A percentile compares a stretch with the other conserved stretches of the same genome.
These are phyloP conservation scores for Lota lota DNA, from an alignment of 2,113 vertebrate species.

Conservation along the genomic window DNA sequence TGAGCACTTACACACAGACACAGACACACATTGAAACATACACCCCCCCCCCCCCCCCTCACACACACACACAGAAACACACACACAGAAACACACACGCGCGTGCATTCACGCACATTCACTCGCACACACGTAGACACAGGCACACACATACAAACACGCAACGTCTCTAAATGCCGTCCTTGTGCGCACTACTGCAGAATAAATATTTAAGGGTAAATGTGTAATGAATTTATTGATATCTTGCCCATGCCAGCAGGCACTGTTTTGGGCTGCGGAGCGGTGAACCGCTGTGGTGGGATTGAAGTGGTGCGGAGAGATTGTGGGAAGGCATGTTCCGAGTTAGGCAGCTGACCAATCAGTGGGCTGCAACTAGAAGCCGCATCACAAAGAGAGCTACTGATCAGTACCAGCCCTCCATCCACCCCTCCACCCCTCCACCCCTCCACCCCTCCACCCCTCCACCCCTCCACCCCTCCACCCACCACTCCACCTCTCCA, in stretches of 20 bases:
- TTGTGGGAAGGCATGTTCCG: constrained; percentile 77
- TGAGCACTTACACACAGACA: background rate
- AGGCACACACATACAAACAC: constrained; percentile 5
- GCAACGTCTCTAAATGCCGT: constrained; percentile 62
- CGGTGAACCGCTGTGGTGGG: constrained; percentile 72
- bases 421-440: constrained; percentile 52
- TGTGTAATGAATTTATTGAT: constrained; percentile 81
- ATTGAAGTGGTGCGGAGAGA: constrained; percentile 79
- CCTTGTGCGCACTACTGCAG: constrained; percentile 61
- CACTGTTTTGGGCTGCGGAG: constrained; percentile 66
- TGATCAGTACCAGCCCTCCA: constrained; percentile 71
- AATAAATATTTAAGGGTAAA: constrained; percentile 79
- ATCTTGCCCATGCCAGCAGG: constrained; percentile 74
- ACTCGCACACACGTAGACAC: background rate
- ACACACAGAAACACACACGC: background rate
- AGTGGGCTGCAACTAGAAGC: constrained; percentile 66
- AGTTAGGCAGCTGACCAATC: constrained; percentile 74
- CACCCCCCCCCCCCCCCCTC: constrained; percentile 8
- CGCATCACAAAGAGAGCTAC: constrained; percentile 72
- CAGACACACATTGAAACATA: background rate
- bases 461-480: constrained; percentile 1
- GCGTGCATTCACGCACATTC: background rate
- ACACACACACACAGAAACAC: constrained; percentile 21
- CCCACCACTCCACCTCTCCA: background rate
- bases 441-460: constrained; percentile 36